Conservation (phyloP, 2,888 invertebrate species). For the Erebia ligea region DNA sequence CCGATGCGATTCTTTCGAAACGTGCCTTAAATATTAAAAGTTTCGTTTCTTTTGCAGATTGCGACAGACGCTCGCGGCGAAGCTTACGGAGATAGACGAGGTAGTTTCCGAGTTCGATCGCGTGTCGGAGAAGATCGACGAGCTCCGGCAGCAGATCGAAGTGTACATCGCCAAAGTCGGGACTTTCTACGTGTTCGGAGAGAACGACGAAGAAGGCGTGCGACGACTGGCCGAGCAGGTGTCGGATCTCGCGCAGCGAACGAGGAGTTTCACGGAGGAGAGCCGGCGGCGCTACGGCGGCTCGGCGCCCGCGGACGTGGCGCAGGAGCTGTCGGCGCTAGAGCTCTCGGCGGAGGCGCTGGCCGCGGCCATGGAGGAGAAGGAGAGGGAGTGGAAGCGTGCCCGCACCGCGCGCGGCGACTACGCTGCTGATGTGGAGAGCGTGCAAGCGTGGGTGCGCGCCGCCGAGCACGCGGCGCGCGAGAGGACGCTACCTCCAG, state of each 20-base stretch:
- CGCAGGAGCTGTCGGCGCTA: conserved; percentile 90
- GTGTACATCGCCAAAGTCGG: conserved; percentile 86
- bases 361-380: conserved; percentile 92
- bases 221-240: conserved; percentile 83
- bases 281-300: conserved; percentile 85
- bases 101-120: conserved; percentile 90
- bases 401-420: conserved; percentile 92
- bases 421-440: conserved; percentile 90
- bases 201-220: conserved; percentile 86
- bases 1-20: conserved; percentile 53
- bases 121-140: conserved; percentile 87
- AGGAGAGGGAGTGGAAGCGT: conserved; percentile 93
- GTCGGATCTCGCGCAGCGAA: conserved; percentile 80
- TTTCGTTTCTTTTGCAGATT: conserved; percentile 85
- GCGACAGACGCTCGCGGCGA: conserved; percentile 89
- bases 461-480: conserved; percentile 92
- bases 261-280: conserved; percentile 83
- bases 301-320: conserved; percentile 89
- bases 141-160: conserved; percentile 87
- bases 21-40: conserved; percentile 45
- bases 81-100: conserved; percentile 88
- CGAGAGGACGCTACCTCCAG: conserved; percentile 90
- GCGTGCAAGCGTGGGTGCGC: conserved; percentile 92
- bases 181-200: conserved; percentile 90
- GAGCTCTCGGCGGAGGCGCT: conserved; percentile 92